Conservation (phyloP, 2,113 vertebrate genomes). For the Tetrao urogallus region DNA sequence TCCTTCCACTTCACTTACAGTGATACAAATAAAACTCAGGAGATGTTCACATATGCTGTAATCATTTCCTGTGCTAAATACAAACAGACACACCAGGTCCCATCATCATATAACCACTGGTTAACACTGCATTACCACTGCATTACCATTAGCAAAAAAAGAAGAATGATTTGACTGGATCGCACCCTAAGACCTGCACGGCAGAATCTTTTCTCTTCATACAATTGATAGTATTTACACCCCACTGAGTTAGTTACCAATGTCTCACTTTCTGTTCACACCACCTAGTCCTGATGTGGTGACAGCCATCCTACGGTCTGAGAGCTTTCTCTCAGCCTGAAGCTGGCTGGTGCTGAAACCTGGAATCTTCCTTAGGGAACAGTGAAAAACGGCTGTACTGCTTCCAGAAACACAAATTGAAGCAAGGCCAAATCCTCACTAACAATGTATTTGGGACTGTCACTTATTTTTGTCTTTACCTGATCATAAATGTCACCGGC, state of each 20-base stretch:
- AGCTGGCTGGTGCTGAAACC: neutral
- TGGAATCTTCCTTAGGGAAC: neutral
- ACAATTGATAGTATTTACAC: neutral
- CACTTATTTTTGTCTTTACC: conserved; percentile 76
- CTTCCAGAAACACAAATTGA: neutral
- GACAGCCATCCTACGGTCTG: neutral
- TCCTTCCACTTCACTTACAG: neutral
- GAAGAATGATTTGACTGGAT: neutral
- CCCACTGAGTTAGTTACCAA: neutral
- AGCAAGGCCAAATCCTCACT: neutral
- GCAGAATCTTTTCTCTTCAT: neutral
- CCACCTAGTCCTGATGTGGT: neutral
- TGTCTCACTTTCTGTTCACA: neutral
- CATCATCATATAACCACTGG: neutral
- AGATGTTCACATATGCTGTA: neutral
- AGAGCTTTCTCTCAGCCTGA: neutral
- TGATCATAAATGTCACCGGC: conserved; percentile 91
- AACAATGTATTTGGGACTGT: neutral
- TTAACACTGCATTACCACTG: neutral
- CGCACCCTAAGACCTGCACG: neutral
- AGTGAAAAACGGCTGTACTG: neutral
- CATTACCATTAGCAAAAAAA: neutral
- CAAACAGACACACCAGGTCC: neutral
- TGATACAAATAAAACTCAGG: neutral
- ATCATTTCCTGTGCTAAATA: neutral